Evolutionary conservation across 2,113 vertebrate genomes (phyloP).

Genomic region (Cynoglossus semilaevis): DNA sequence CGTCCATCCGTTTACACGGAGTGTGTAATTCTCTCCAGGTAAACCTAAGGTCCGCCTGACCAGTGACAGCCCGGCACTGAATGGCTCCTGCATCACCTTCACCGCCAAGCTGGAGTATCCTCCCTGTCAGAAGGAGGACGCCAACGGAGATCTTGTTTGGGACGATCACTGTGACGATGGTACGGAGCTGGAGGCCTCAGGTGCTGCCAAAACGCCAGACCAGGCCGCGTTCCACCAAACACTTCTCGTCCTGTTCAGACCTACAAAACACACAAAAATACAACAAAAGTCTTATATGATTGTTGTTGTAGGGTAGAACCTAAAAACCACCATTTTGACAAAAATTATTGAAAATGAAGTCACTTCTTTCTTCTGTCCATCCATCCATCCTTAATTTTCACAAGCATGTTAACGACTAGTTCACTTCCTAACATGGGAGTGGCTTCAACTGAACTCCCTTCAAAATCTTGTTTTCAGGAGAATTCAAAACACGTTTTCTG

Average conservation of each 20-base stretch:
- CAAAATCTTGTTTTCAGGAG: too few species aligned
- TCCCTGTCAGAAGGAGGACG: slow-evolving; percentile 85
- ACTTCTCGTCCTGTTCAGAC: neutral
- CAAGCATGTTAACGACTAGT: too few species aligned
- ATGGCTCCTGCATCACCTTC: slow-evolving; percentile 85
- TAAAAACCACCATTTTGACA: too few species aligned
- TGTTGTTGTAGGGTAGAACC: too few species aligned
- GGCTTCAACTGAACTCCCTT: too few species aligned
- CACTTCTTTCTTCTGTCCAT: too few species aligned
- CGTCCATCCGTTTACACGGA: neutral
- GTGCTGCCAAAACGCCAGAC: slow-evolving; percentile 47
- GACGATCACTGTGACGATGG: slow-evolving; percentile 82
- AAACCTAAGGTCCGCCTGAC: slow-evolving; percentile 77
- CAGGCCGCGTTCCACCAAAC: slow-evolving; percentile 4
- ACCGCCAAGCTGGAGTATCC: slow-evolving; percentile 84
- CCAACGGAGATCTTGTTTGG: slow-evolving; percentile 80
- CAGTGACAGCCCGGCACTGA: slow-evolving; percentile 88
- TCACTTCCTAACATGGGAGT: too few species aligned
- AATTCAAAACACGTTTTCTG: too few species aligned
- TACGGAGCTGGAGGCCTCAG: slow-evolving; percentile 76
- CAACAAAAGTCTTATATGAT: too few species aligned
- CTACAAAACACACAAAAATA: too few species aligned
- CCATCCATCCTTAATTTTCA: too few species aligned
- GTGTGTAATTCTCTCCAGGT: slow-evolving; percentile 48
- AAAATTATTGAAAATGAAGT: too few species aligned